These are phyloP conservation scores for Quadroppia sp. DNA, from an alignment of 2,888 invertebrate species.

Conservation along the genomic window DNA sequence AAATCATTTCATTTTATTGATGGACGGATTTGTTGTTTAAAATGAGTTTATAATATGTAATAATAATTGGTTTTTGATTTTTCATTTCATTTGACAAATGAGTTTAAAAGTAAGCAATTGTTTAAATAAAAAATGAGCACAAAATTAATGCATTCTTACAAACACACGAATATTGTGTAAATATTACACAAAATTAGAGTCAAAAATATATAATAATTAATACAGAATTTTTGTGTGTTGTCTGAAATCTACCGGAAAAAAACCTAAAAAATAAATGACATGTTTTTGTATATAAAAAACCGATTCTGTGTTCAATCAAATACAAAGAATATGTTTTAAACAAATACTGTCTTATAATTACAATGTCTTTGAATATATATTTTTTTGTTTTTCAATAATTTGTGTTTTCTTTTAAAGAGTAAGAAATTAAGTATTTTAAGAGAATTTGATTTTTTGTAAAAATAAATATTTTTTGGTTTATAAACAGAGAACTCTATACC, in stretches of 20 bases:
- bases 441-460: no score
- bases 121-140: not conserved
- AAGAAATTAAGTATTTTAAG: not conserved
- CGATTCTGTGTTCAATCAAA: no score
- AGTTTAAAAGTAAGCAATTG: not conserved
- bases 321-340: not conserved
- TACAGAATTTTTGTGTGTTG: not conserved
- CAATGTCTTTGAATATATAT: not conserved
- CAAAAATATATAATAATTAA: not conserved
- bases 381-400: not conserved
- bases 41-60: not conserved
- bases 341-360: not conserved
- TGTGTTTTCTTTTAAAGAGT: not conserved
- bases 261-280: not conserved
- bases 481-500: no score
- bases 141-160: not conserved
- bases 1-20: not conserved
- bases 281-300: not conserved
- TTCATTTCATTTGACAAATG: not conserved
- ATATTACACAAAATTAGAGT: not conserved
- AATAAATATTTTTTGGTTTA: no score
- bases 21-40: not conserved
- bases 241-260: slow-evolving; percentile 10
- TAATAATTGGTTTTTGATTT: not conserved
- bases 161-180: not conserved